A percentile compares a stretch with the other conserved stretches of the same genome.
phyloP scores from a whole-genome alignment of 2,113 vertebrate genomes.

The Polyodon spathula region DNA sequence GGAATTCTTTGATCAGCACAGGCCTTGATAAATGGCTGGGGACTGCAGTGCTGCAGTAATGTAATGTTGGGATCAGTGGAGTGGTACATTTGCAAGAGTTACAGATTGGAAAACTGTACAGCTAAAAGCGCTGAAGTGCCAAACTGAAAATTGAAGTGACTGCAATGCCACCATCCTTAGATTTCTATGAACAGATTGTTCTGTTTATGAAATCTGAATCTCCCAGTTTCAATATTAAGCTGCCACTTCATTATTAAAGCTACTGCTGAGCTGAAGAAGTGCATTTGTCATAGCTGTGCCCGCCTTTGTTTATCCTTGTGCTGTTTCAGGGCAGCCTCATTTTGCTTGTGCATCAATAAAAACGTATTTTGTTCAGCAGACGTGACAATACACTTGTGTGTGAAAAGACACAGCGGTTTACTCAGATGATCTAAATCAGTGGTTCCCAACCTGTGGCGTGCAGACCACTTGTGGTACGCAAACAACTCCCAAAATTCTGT shows the following conservation, averaged over 20 bases:
- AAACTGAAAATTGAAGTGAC: constrained; percentile 13
- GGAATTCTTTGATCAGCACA: background rate
- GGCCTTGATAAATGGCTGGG: constrained; percentile 11
- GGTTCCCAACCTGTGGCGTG: no score
- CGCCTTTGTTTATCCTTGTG: no score
- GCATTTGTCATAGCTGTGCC: background rate
- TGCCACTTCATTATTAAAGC: background rate
- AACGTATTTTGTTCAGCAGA: no score
- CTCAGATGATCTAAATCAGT: no score
- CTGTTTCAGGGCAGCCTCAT: background rate
- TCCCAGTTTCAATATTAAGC: constrained; percentile 10
- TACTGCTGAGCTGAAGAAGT: constrained; percentile 5
- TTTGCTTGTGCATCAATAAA: no score
- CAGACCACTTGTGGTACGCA: no score
- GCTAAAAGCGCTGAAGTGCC: constrained; percentile 4
- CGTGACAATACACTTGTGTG: no score
- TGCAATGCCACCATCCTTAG: background rate
- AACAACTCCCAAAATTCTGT: no score
- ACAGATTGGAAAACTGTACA: constrained; percentile 14
- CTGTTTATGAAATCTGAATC: background rate
- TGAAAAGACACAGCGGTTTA: no score
- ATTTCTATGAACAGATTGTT: constrained; percentile 8
- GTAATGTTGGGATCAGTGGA: constrained; percentile 9
- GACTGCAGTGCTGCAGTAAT: constrained; percentile 13
- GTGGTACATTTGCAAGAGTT: constrained; percentile 13